Conservation (phyloP, 2,797 vertebrate species). For the Remorina albescens region DNA sequence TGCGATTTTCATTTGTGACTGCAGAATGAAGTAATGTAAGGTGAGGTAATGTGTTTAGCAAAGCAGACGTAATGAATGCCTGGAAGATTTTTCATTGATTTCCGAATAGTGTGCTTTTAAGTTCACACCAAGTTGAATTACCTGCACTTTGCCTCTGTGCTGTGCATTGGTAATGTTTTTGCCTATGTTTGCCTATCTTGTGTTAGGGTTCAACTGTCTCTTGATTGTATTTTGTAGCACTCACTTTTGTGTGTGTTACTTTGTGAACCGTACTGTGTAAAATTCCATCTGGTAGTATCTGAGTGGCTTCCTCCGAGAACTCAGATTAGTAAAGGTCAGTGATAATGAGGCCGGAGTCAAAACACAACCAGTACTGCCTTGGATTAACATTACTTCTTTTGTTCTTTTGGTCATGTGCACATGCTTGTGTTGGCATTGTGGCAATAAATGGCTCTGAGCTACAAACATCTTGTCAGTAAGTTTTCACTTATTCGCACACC, state of each 20-base stretch:
- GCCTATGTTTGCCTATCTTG: constrained; percentile 17
- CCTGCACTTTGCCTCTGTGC: not conserved
- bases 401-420: constrained; percentile 43
- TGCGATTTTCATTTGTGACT: not conserved
- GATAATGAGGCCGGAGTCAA: constrained; percentile 69
- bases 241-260: not conserved
- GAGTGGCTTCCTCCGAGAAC: constrained; percentile 50
- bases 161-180: constrained; percentile 14
- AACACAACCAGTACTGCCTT: constrained; percentile 51
- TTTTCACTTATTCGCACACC: too few relatives aligned
- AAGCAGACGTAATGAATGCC: too few relatives aligned
- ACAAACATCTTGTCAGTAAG: constrained; percentile 46
- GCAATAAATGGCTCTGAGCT: constrained; percentile 59
- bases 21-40: not conserved
- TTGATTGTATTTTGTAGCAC: not conserved
- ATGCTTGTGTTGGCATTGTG: constrained; percentile 48
- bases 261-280: constrained; percentile 24
- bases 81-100: constrained; percentile 13
- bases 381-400: constrained; percentile 52
- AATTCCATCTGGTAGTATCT: constrained; percentile 48
- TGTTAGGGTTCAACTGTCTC: not conserved
- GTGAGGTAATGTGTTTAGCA: not conserved
- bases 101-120: not conserved
- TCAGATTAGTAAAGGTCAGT: constrained; percentile 68
- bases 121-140: not conserved